Base-by-base conservation (phyloP, 2,888 invertebrate genomes). In the Portevinia maculata region DNA sequence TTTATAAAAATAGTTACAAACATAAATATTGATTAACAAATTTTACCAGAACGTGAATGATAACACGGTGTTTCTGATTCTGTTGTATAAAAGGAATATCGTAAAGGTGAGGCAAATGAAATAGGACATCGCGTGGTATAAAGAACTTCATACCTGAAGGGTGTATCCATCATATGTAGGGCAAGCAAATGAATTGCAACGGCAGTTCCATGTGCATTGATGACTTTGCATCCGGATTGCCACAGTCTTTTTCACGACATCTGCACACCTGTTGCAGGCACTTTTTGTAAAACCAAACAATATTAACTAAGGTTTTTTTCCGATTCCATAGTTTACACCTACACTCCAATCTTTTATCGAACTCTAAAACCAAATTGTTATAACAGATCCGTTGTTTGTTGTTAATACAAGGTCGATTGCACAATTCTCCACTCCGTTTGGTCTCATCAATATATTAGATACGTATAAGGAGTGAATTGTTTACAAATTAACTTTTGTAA, bases 171-270 rank as follows among this genome's bases (percentile, higher is more conserved):
- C 90, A 96, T 95, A 87, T 96, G 95, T 86, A 95, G 94, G 0
- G 97, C 97, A 87, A 97, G 97, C 97, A 97, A 97, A 88, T 97
- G 98, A 21, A 98, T 93, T 0, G 95, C 93, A 0, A 96, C 95
- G 1, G 94, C 94, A 87, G 96, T 95, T 0, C 94, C 94, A 87
- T 93, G 92, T 88, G 97, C 90, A 60, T 92, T 92, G 88, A 97
- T 97, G 64, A 93, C 92, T 8, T 97, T 94, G n/a, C n/a, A 87
- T 96, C 96, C 0, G 90, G 89, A n/a, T 88, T 85, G 48, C 85
- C 85, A 83, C 92, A 93, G 85, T 92, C 91, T 1, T 88, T 84
- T 3, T 53, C 48, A 85, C 79, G n/a, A 88, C 87, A 57, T 86
- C 76, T 0, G 90, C 89, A 86, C 93, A 92, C 79, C 89, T 87